phyloP scores from a whole-genome alignment of 1,140 invertebrate genomes.

The Bathynomus jamesi region DNA sequence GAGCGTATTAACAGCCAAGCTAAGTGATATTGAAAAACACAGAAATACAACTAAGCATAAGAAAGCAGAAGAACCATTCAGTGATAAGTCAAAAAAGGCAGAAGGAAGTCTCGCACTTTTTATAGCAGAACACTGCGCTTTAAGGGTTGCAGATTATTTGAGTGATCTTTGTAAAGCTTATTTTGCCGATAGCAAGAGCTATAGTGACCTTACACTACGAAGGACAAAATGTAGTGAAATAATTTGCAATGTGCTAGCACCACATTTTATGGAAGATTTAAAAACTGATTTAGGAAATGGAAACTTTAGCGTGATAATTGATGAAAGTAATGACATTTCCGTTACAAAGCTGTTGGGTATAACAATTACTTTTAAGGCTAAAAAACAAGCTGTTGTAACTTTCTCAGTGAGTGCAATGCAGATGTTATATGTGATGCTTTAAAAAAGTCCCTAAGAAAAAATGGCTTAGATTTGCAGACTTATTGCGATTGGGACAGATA shows the following conservation, averaged over 20 bases:
- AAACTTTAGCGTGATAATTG: conserved; percentile 6
- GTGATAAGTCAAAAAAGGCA: neutral
- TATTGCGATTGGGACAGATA: conserved; percentile 12
- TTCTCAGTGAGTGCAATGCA: neutral
- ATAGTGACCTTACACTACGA: neutral
- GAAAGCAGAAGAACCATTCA: neutral
- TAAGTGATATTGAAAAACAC: neutral
- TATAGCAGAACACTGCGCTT: neutral
- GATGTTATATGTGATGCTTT: neutral
- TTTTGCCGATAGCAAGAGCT: neutral
- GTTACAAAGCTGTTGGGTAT: neutral
- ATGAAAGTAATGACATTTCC: conserved; percentile 13
- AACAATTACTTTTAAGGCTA: neutral
- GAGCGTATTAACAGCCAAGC: neutral
- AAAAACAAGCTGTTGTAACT: neutral
- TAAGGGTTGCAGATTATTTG: neutral
- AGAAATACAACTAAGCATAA: neutral
- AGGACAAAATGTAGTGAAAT: neutral
- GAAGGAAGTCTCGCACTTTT: neutral
- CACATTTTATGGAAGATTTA: neutral
- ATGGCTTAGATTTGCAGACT: conserved; percentile 7
- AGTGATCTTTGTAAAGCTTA: too few species aligned
- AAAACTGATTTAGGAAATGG: conserved; percentile 3
- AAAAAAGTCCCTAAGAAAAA: neutral
- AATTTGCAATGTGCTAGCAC: neutral